Base-by-base conservation (phyloP, 2,797 vertebrate species). In the Lagorchestes hirsutus region DNA sequence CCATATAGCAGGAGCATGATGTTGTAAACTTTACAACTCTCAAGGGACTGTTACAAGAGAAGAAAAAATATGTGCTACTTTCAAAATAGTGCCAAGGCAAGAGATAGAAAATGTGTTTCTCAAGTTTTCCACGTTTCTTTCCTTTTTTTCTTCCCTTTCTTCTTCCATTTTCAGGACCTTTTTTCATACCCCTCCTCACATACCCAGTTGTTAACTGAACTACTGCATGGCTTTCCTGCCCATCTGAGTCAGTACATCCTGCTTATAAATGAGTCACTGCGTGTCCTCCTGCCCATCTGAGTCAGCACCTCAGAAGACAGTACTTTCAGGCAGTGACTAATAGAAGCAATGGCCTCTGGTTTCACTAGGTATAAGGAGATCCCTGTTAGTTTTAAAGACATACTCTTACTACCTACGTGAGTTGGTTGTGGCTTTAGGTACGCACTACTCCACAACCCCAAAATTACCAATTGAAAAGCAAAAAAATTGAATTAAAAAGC, bases 201-300 rank as follows among this genome's bases (percentile, higher is more conserved):
- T 24, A 22, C 67, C n/a, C 74, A 82, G 74, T 18, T 82, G 74
- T 82, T 82, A 24, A 46, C n/a, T 46, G 40, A 74, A 12, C 59
- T 31, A 62, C 67, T 82, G n/a, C 74, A 24, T 82, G 22, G 74
- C 40, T 46, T 24, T 82, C 9, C 74, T 82, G 40, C 40, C 74
- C 74, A 82, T 8, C 9, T 82, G 74, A 46, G 74, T 82, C 74
- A 82, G 40, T 1, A 82, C 2, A 46, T 82, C 74, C 74, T 82
- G n/a, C 74, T 82, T 82, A 82, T 82, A 46, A 82, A 82, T 82
- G 74, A 82, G 74, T 82, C 74, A 82, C 74, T 82, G 40, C 40
- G 24, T 24, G 18, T 24, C 40, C 74, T 82, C 40, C 74, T 46
- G 40, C n/a, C 22, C 74, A 82, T 40, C 22, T 46, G 74, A 82